phyloP scores from a whole-genome alignment of 2,888 invertebrate species.

The Protonemura montana region DNA sequence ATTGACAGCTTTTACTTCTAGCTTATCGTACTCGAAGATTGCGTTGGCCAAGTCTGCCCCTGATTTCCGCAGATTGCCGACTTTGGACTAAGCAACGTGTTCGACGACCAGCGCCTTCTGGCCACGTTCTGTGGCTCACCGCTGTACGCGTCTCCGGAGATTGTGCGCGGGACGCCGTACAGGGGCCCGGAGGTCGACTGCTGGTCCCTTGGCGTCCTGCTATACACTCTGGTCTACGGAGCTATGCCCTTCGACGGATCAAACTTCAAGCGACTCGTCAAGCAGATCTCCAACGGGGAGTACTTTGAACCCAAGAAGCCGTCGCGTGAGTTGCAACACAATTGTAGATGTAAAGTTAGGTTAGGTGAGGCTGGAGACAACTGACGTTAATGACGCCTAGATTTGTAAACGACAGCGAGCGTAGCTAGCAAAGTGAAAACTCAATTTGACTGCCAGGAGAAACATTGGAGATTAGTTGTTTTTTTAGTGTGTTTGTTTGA shows the following conservation, averaged over 20 bases:
- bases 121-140: constrained; percentile 97
- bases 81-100: constrained; percentile 97
- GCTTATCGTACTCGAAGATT: no score
- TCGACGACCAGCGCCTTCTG: constrained; percentile 83
- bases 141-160: constrained; percentile 96
- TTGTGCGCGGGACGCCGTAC: constrained; percentile 95
- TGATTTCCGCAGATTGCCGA: constrained; percentile 83
- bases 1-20: no score
- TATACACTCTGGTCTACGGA: constrained; percentile 98
- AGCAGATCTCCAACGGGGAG: constrained; percentile 96
- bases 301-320: constrained; percentile 96
- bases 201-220: constrained; percentile 92
- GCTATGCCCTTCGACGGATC: constrained; percentile 99
- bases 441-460: no score
- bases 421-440: no score
- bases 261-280: constrained; percentile 95
- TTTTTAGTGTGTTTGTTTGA: no score
- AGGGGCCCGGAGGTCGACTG: constrained; percentile 88
- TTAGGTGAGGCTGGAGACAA: no score
- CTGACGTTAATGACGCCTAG: no score
- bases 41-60: background rate
- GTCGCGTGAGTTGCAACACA: constrained; percentile 84
- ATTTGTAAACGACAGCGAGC: no score
- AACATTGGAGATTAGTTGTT: no score
- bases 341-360: no score